Percentiles rank a stretch among this genome's conserved stretches.
Evolutionary conservation across 2,888 invertebrate species (phyloP).

Genomic region (Polydrusus pterygomalis): DNA sequence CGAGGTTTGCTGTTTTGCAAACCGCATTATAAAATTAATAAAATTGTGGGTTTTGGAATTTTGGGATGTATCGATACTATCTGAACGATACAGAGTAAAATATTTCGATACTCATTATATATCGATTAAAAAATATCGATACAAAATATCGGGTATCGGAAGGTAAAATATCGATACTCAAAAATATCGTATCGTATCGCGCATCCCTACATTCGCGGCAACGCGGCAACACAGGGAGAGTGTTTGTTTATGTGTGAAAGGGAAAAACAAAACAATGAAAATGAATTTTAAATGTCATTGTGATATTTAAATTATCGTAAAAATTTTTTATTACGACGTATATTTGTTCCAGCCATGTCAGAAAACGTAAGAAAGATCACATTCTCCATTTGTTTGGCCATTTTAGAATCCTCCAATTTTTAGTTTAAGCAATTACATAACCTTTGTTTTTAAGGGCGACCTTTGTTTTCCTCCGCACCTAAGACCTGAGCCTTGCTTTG

Average conservation of each 20-base stretch:
- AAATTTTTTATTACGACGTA: conserved; percentile 27
- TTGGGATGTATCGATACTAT: too few relatives aligned
- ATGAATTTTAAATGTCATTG: conserved; percentile 40
- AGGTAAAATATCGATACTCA: too few relatives aligned
- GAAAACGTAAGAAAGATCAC: conserved; percentile 57
- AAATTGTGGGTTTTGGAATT: too few relatives aligned
- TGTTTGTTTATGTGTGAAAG: background rate
- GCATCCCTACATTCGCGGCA: too few relatives aligned
- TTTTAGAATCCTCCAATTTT: background rate
- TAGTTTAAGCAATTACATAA: conserved; percentile 25
- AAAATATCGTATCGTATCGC: too few relatives aligned
- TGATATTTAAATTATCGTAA: background rate
- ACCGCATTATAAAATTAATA: too few relatives aligned
- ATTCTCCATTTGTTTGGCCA: background rate
- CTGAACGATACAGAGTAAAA: too few relatives aligned
- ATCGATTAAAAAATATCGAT: too few relatives aligned
- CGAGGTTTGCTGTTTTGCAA: too few relatives aligned
- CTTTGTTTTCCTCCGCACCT: conserved; percentile 22
- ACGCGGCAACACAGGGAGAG: too few relatives aligned
- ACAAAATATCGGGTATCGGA: too few relatives aligned
- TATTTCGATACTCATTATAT: too few relatives aligned
- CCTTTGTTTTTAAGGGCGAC: conserved; percentile 48
- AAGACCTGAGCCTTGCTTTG: conserved; percentile 33
- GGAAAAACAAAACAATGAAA: conserved; percentile 49
- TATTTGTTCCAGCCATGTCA: conserved; percentile 45